Evolutionary conservation across 2,113 vertebrate species (phyloP), one percentile per base, ranked within the genome.

Genomic region (Echinops telfairi): DNA sequence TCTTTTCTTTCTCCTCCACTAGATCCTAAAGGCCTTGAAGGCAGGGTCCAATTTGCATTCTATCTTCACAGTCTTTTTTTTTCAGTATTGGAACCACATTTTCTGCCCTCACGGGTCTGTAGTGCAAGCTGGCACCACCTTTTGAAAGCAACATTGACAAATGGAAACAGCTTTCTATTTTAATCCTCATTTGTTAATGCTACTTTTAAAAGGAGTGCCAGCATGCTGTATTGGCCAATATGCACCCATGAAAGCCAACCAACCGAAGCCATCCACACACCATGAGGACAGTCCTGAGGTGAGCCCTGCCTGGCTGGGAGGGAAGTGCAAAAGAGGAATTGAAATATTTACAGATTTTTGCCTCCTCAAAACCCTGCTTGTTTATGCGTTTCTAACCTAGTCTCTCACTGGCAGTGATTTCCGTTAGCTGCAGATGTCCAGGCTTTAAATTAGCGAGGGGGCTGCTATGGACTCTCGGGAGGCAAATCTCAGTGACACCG

Each of bases 401-500:
- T 36, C 19, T 85, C 22, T 88, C 64, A 71, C 57, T 31, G 71
- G 36, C 71, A 14, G 60, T 78, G 33, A 82, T 47, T 87, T 91
- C 27, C 22, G 47, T 68, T 79, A 82, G 75, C 79, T 70, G 47
- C 84, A 83, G 22, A 19, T 29, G 22, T 29, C 11, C 16, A 76
- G 87, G 31, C 25, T 96, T 92, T 95, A 96, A 92, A 91, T 94
- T 82, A 94, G 90, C 57, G 38, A 78, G 38, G 40, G 73, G 6
- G 2, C 29, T 25, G n/a, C 66, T 83, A 7, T 76, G 86, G 88
- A 92, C 90, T 88, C 86, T 66, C 3, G 43, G 88, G 47, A 40
- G 85, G 33, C 53, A 89, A 86, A 92, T 93, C 77, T 43, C 78
- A 94, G 40, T 77, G 11, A 33, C 33, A 93, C 6, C 20, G 1